phyloP scores from a whole-genome alignment of 1,140 invertebrate species.

The Harlomillsia oculata region DNA sequence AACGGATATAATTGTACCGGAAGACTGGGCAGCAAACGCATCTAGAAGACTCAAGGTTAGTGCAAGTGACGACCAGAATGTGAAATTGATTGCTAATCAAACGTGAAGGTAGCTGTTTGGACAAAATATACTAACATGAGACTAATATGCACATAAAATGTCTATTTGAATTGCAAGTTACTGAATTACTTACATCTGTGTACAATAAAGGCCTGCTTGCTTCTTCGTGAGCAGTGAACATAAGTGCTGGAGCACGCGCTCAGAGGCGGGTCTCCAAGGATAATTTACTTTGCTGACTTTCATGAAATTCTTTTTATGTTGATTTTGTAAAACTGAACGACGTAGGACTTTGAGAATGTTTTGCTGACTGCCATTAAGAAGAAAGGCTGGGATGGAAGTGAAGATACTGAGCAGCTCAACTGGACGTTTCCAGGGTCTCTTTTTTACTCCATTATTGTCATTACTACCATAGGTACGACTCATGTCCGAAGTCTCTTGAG shows the following conservation, averaged over 20 bases:
- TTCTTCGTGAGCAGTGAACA: neutral
- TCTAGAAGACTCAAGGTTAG: slow-evolving; percentile 36
- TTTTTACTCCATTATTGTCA: slow-evolving; percentile 91
- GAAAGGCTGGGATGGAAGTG: slow-evolving; percentile 83
- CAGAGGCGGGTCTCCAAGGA: too few species aligned
- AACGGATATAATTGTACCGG: slow-evolving; percentile 52
- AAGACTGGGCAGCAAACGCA: slow-evolving; percentile 58
- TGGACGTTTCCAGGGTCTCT: slow-evolving; percentile 85
- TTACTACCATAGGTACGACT: slow-evolving; percentile 32
- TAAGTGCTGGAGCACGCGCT: neutral
- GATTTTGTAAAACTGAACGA: too few species aligned
- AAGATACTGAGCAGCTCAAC: slow-evolving; percentile 61
- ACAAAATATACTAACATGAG: too few species aligned
- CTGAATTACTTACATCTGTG: neutral
- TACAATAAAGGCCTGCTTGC: neutral
- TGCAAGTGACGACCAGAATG: too few species aligned
- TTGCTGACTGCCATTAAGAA: slow-evolving; percentile 74
- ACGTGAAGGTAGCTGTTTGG: too few species aligned
- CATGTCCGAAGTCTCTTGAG: neutral
- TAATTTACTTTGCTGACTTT: too few species aligned
- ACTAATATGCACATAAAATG: too few species aligned
- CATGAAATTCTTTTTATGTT: too few species aligned
- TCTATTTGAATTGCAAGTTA: neutral
- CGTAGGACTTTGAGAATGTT: slow-evolving; percentile 68
- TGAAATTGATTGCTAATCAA: too few species aligned